Base-by-base conservation (phyloP, 2,888 invertebrate genomes). In the Drosophila lacicola region DNA sequence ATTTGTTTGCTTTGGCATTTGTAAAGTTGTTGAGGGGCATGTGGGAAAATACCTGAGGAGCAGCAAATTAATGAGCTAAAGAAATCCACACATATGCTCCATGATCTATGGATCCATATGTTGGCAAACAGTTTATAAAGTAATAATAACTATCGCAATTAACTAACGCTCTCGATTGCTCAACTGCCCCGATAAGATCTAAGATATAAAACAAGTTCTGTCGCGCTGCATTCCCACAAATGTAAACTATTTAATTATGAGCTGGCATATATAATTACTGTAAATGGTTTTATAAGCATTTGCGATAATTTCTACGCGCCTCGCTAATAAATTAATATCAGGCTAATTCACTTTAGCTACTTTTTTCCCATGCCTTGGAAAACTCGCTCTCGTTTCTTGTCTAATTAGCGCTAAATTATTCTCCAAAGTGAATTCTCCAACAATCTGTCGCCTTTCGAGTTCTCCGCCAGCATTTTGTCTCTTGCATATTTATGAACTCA, bases 401-500 rank as follows among this genome's bases (percentile, higher is more conserved):
- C 65, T 80, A 79, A 80, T 80, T 77, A 66, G 46, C 51, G 61
- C 44, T 60, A 37, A 72, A 57, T 73, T 45, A 46, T 55, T 47
- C 41, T 13, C 9, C 65, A 21, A 36, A 29, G 33, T 4, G 64
- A 54, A 60, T 58, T 60, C 51, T 49, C 49, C 13, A 33, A 33
- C 55, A 45, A 55, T 50, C 46, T 50, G 25, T 44, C 37, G 46
- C 25, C 29, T 47, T 19, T 25, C 67, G 39, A 55, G 58, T 58
- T 45, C 61, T 42, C 46, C 41, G 44, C 39, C 46, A 44, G 46
- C 45, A 54, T 45, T 42, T 72, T 70, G 75, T 39, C 70, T 64
- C 47, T 53, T 83, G 83, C 75, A 89, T 83, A 88, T 88, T 88
- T 83, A 88, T 82, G 87, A 88, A 61, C 61, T 39, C 45, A 39